Evolutionary conservation across 2,888 invertebrate genomes (phyloP).

Genomic region (Marasmarcha lunaedactyla): DNA sequence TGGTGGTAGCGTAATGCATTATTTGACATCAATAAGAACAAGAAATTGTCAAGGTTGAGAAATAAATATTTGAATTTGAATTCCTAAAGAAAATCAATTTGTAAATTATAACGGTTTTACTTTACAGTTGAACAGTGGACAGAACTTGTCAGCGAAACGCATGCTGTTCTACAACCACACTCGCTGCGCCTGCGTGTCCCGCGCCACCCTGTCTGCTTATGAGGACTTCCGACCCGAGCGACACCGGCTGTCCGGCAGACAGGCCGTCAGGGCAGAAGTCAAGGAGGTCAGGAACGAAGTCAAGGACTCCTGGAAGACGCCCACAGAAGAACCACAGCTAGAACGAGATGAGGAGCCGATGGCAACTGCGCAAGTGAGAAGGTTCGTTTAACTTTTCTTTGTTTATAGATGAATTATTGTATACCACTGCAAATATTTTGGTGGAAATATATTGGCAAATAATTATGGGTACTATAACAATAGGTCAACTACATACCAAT

Average conservation of each 20-base stretch:
- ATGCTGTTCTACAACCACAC: slow-evolving; percentile 60
- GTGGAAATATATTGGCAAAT: too few species aligned
- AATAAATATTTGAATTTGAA: too few species aligned
- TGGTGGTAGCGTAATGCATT: too few species aligned
- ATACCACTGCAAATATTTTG: too few species aligned
- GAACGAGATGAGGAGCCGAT: slow-evolving; percentile 37
- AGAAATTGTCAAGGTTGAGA: too few species aligned
- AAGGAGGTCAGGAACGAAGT: slow-evolving; percentile 17
- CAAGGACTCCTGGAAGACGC: slow-evolving; percentile 33
- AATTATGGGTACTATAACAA: too few species aligned
- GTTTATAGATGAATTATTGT: too few species aligned
- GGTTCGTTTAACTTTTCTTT: slow-evolving; percentile 25
- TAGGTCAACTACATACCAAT: too few species aligned
- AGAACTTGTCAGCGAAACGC: slow-evolving; percentile 32
- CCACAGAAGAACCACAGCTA: slow-evolving; percentile 33
- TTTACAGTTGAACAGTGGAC: slow-evolving; percentile 45
- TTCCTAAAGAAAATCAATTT: too few species aligned
- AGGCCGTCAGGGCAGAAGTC: slow-evolving; percentile 9
- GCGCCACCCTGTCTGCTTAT: slow-evolving; percentile 29
- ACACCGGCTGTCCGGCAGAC: slow-evolving; percentile 16
- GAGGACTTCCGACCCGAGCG: slow-evolving; percentile 6
- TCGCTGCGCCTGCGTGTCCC: slow-evolving; percentile 45
- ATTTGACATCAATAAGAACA: too few species aligned
- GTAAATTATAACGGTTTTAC: too few species aligned
- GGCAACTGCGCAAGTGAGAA: slow-evolving; percentile 42